Evolutionary conservation across 2,113 vertebrate genomes (phyloP), one percentile per base, ranked within the genome.

Genomic region (Etheostoma cragini): DNA sequence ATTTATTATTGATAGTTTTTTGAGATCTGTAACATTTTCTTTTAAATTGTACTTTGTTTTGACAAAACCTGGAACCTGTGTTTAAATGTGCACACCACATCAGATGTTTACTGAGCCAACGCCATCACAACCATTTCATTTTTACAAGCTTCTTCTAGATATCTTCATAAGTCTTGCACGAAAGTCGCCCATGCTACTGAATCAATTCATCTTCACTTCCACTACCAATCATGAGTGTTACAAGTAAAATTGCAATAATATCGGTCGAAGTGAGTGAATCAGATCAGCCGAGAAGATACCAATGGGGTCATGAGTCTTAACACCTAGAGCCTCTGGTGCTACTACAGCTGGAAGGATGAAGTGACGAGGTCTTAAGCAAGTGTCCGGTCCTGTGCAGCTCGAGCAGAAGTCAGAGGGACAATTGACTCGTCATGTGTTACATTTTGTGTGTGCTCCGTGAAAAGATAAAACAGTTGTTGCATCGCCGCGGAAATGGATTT

Each of bases 291-390:
- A 71, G 70, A 73, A 65, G 69, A 88, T 66, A 75, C 77, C 56
- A 87, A 91, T 80, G 78, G 78, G 89, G 88, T 88, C 91, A 87
- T 56, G 81, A 83, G 81, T 90, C 68, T 80, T 83, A 88, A 84
- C 69, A 90, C 84, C 84, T 83, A 86, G 64, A 88, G 87, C 83
- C 73, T 83, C 30, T 16, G 47, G 54, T 75, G 68, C 58, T 64
- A 21, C 54, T 58, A 74, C 80, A 86, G 83, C 72, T 75, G 77
- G 57, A 62, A 65, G 75, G 68, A 76, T 35, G 22, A 53, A 42
- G 68, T 5, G 11, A 80, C 63, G 58, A 64, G 46, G 50, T 80
- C 66, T 83, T 26, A 14, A 30, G 63, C 63, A 30, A 56, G 66
- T 19, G 46, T 70, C 77, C 53, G 52, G 46, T 30, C 21, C 68